Evolutionary conservation across 2,888 invertebrate species (phyloP).

Genomic region (Drosophila paramelanica): DNA sequence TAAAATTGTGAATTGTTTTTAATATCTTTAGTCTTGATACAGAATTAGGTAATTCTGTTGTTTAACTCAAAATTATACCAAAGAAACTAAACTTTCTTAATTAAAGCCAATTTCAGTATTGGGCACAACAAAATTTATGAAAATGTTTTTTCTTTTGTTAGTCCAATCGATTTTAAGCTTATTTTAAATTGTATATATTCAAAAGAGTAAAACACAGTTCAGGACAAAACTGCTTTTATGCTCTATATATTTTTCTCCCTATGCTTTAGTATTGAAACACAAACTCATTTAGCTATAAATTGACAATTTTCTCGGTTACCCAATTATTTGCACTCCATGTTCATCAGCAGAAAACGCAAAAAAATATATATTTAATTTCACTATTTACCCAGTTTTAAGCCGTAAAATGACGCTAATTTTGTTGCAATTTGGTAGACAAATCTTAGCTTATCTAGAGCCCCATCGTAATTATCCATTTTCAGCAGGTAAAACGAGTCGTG

Average conservation of each 20-base stretch:
- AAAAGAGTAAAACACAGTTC: too few species aligned
- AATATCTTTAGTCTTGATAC: too few species aligned
- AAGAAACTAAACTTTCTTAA: background rate
- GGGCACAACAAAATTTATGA: background rate
- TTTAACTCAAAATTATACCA: background rate
- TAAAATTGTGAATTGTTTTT: background rate
- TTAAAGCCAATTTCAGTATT: background rate
- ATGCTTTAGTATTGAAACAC: background rate
- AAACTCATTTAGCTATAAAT: background rate
- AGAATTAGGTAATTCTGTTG: too few species aligned
- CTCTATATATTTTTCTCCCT: background rate
- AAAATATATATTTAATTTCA: background rate
- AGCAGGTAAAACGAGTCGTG: constrained; percentile 24
- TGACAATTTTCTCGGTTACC: background rate
- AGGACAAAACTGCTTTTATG: too few species aligned
- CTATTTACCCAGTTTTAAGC: background rate
- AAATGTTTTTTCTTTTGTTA: background rate
- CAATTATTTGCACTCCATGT: too few species aligned
- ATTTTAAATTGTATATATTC: too few species aligned
- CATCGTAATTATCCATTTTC: constrained; percentile 24
- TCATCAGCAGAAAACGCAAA: background rate
- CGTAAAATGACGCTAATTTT: constrained; percentile 34
- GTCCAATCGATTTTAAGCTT: background rate
- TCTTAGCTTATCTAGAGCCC: constrained; percentile 15
- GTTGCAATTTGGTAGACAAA: constrained; percentile 36